Base-by-base conservation (phyloP, 2,797 vertebrate species). In the Galaxias olidus region DNA sequence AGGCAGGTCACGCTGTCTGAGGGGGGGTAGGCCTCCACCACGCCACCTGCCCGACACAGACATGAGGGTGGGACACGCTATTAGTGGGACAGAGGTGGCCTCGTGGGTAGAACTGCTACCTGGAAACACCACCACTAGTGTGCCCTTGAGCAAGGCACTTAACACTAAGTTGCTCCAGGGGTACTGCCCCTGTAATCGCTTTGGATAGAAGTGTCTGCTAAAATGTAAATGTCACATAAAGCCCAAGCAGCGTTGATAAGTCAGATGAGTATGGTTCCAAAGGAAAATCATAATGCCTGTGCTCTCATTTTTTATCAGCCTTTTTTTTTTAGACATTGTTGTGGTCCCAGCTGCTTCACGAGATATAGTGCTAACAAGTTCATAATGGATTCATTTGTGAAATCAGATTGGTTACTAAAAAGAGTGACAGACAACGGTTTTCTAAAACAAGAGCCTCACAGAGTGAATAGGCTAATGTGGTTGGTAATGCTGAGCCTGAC, bases 1-100 rank as follows among this genome's bases (percentile, higher is more conserved):
- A 97, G 83, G 80, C 90, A 93, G 60, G 92, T 94, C 84, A 96
- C 11, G 1, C 83, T 88, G 18, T 93, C 84, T 0, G 94, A 89
- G 51, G 86, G 89, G 0, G 94, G 94, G 72, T 87, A 93, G 1
- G 94, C 95, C 81, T 97, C 95, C n/a, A 97, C 89, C 66, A 94
- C 90, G 9, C 95, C 95, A 9, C 95, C 96, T 97, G 84, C 65
- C 79, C 56, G 72, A 44, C 7, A 9, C 47, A 52, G n/a, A 30
- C 30, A n/a, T 1, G 10, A 50, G 55, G 15, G 9, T 45, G 4
- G 45, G 18, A 13, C 11, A 7, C n/a, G n/a, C n/a, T n/a, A n/a
- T n/a, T n/a, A n/a, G n/a, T n/a, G n/a, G n/a, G n/a, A n/a, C n/a
- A n/a, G n/a, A n/a, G n/a, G n/a, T n/a, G n/a, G n/a, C n/a, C n/a